Conservation (phyloP, 2,888 invertebrate genomes). For the Cataglyphis altisquamis region DNA sequence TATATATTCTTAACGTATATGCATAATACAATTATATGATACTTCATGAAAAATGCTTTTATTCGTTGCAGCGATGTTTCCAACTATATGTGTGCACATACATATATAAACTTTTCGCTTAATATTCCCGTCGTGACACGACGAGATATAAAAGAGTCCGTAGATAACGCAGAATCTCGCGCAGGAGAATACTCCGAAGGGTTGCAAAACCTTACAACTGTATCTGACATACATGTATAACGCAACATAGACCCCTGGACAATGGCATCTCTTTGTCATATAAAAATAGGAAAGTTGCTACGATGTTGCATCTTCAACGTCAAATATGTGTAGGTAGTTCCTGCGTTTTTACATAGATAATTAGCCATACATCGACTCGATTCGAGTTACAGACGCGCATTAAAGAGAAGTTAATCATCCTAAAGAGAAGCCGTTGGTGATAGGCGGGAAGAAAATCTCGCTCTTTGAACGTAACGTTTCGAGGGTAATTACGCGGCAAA, state of each 20-base stretch:
- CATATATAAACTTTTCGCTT: constrained; percentile 2
- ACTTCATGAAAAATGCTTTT: background rate
- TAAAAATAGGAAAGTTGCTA: background rate
- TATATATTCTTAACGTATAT: background rate
- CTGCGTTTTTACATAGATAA: background rate
- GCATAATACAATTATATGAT: background rate
- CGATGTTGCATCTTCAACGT: background rate
- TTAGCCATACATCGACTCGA: constrained; percentile 6
- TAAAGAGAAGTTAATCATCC: constrained; percentile 3
- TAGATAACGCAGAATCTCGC: constrained; percentile 44
- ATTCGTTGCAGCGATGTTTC: background rate
- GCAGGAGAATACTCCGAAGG: constrained; percentile 21
- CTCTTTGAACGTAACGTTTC: constrained; percentile 44
- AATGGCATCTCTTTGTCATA: background rate
- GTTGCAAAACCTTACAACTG: constrained; percentile 49
- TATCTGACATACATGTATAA: background rate
- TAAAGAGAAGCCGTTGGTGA: constrained; percentile 8
- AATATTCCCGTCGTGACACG: constrained; percentile 21
- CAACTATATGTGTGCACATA: too few relatives aligned
- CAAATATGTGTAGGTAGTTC: background rate
- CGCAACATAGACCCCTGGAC: background rate
- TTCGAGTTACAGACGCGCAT: background rate
- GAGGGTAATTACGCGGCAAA: constrained; percentile 45
- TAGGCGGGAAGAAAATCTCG: constrained; percentile 23
- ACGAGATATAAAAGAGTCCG: background rate